Conservation (phyloP, 37 sponge, comb jelly and placozoan genomes). For the Crambe crambe region DNA sequence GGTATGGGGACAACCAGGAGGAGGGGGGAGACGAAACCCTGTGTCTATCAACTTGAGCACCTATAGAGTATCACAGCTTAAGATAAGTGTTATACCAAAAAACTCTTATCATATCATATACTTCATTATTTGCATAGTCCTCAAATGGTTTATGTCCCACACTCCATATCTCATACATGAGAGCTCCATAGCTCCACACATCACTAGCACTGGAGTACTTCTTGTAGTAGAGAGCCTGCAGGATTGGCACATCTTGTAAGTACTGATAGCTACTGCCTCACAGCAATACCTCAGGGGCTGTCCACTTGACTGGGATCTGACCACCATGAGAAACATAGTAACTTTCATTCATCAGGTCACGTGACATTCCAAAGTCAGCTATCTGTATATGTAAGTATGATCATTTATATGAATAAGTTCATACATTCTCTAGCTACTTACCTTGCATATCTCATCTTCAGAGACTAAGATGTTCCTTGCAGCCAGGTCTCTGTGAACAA, state of each 20-base stretch:
- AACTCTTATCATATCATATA: background rate
- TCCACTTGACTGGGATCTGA: slow-evolving; percentile 18
- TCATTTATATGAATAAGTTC: background rate
- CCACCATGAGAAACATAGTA: slow-evolving; percentile 19
- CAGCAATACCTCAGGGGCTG: slow-evolving; percentile 2
- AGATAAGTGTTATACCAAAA: background rate
- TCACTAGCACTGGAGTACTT: slow-evolving; percentile 22
- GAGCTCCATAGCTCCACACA: slow-evolving; percentile 17
- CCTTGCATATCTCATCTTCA: slow-evolving; percentile 11
- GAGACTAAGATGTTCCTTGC: slow-evolving; percentile 15
- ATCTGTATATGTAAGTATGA: background rate
- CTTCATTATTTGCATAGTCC: background rate
- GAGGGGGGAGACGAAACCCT: slow-evolving; percentile 8
- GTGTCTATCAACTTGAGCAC: background rate
- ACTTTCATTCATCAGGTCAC: slow-evolving; percentile 1
- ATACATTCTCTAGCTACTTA: background rate
- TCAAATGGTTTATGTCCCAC: slow-evolving; percentile 10
- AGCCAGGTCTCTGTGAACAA: slow-evolving; percentile 14
- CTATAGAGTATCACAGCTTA: background rate
- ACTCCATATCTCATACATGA: slow-evolving; percentile 20
- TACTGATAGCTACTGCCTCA: background rate
- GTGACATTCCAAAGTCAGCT: slow-evolving; percentile 23
- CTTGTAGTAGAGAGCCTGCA: background rate
- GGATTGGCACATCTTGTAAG: background rate
- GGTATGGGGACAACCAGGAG: slow-evolving; percentile 3